Evolutionary conservation across 2,888 invertebrate genomes (phyloP), one percentile per base, ranked within the genome.

Genomic region (Dasysyrphus albostriatus): DNA sequence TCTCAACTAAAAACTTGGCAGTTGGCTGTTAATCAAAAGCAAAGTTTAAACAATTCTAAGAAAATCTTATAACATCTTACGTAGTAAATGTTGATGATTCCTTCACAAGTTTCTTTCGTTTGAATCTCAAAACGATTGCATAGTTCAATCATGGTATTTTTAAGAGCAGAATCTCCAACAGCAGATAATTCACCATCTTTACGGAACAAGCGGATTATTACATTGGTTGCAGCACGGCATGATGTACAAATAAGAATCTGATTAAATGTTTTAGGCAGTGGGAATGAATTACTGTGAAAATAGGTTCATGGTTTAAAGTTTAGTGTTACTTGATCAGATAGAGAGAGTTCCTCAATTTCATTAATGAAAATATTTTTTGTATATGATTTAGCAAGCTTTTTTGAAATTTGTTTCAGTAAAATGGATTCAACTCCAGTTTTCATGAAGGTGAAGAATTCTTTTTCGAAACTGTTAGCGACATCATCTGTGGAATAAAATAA

Each of bases 51-150:
- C 14, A 54, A n/a, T 16, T 47, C n/a, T 16, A 44, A 42, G 6
- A 7, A 7, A n/a, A n/a, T 1, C 7, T 7, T 12, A 1, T n/a
- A 9, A 47, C 6, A 47, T 37, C 93, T 92, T 93, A 96, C 96
- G 91, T 94, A 90, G 90, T 96, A 95, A 8, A 94, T 91, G 34
- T 93, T 92, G 7, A 96, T 91, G 29, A 95, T 92, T 14, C 95
- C 95, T 0, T 90, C 89, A 89, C 97, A 97, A 8, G 96, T 95
- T 19, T 92, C 91, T 7, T 93, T 91, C 1, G 93, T 93, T 89
- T 95, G 94, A 14, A 96, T 93, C 2, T 95, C 93, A 6, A 96
- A 89, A 1, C 91, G 88, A 0, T 91, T 90, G 88, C 96, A 96
- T 0, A 95, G 89, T 9, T 93, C 93, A 29, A 93, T 90, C 0